Evolutionary conservation across 2,113 vertebrate species (phyloP).

Genomic region (Dolichotis patagonum): DNA sequence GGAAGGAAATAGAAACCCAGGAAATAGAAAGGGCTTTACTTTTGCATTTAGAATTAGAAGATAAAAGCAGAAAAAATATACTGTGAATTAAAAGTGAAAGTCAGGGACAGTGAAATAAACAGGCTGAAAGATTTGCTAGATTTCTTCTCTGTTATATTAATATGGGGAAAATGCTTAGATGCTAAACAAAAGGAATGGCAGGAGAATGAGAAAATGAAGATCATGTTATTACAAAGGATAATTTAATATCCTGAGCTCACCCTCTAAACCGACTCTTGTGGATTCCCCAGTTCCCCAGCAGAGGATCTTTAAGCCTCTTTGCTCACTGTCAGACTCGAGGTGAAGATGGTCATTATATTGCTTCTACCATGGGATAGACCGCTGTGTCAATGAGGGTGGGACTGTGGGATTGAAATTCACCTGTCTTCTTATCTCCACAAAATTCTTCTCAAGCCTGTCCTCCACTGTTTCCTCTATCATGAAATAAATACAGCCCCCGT

Average conservation of each 20-base stretch:
- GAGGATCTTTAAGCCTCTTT: neutral
- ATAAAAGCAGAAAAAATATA: neutral
- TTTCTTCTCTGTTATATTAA: neutral
- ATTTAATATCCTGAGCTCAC: neutral
- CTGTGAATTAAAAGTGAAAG: neutral
- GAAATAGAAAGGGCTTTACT: neutral
- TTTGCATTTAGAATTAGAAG: neutral
- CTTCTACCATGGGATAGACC: neutral
- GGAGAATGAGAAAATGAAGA: neutral
- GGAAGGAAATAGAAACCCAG: neutral
- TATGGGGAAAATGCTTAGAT: neutral
- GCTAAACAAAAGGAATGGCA: neutral
- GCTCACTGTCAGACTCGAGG: fast-evolving
- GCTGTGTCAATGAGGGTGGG: neutral
- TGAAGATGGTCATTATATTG: neutral
- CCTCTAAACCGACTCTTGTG: neutral
- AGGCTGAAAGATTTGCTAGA: neutral
- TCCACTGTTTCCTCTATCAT: neutral
- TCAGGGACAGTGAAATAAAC: neutral
- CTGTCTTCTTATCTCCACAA: neutral
- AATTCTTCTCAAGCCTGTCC: neutral
- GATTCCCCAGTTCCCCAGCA: neutral
- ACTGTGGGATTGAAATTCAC: neutral
- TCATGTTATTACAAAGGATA: neutral
- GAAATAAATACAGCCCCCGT: neutral